These are phyloP conservation scores for Panagrolaimus sp. DNA, from an alignment of 1,140 invertebrate genomes.

Conservation along the genomic window DNA sequence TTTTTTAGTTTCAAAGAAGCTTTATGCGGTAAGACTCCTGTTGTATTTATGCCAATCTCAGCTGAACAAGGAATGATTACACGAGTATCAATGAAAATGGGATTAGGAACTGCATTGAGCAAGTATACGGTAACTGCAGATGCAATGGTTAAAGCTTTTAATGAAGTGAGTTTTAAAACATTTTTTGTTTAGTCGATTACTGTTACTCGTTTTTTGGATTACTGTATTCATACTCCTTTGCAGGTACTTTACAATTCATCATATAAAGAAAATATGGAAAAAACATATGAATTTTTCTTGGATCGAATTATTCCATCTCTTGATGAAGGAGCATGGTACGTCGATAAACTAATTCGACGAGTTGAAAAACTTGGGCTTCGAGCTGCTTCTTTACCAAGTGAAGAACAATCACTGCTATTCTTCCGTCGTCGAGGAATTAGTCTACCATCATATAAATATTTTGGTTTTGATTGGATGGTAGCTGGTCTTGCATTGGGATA, in stretches of 20 bases:
- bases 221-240: too few species aligned
- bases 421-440: background rate
- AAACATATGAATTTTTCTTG: background rate
- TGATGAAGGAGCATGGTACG: conserved; percentile 1
- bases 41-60: conserved; percentile 7
- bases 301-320: conserved; percentile 10
- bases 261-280: background rate
- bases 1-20: conserved; percentile 17
- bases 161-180: background rate
- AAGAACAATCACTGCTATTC: background rate
- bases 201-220: too few species aligned
- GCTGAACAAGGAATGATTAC: conserved; percentile 6
- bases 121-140: conserved; percentile 2
- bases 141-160: background rate
- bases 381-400: background rate
- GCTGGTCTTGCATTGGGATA: too few species aligned
- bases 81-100: background rate
- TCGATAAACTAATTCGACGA: background rate
- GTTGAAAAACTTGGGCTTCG: background rate
- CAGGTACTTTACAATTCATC: background rate
- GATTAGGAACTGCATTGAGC: background rate
- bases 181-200: too few species aligned
- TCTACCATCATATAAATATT: background rate
- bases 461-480: conserved; percentile 3
- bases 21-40: background rate